phyloP scores from a whole-genome alignment of 2,797 vertebrate species.

The Sebastes diploproa region DNA sequence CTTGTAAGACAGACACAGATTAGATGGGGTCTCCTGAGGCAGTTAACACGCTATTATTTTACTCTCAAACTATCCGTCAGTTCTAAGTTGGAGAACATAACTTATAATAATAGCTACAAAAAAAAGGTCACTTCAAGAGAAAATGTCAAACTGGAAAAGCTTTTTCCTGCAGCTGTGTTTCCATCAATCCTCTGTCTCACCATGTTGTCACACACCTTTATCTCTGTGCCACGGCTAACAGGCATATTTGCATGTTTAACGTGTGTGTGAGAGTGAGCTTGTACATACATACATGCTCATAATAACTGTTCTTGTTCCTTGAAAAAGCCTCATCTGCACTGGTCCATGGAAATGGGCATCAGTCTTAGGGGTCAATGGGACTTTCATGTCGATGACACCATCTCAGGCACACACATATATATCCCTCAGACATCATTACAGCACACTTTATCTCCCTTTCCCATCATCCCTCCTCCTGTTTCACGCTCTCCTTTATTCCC shows the following conservation, averaged over 20 bases:
- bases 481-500: not conserved
- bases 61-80: slow-evolving; percentile 37
- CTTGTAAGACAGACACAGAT: not conserved
- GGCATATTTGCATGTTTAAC: not conserved
- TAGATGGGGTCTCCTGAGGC: not conserved
- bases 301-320: not conserved
- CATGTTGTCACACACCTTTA: not conserved
- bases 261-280: not conserved
- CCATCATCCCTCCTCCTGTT: not conserved
- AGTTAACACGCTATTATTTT: slow-evolving; percentile 18
- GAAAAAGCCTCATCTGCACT: not conserved
- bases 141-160: slow-evolving; percentile 33
- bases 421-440: slow-evolving; percentile 16
- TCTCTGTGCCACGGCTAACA: not conserved
- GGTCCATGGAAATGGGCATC: slow-evolving; percentile 7
- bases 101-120: slow-evolving; percentile 11
- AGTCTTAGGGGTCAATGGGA: slow-evolving; percentile 34
- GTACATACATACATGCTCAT: not conserved
- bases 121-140: slow-evolving; percentile 49
- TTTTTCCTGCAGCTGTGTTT: not conserved
- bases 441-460: slow-evolving; percentile 4
- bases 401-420: slow-evolving; percentile 27
- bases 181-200: slow-evolving; percentile 18
- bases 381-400: slow-evolving; percentile 37
- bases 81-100: slow-evolving; percentile 21